Evolutionary conservation across 2,888 invertebrate genomes (phyloP), one percentile per base, ranked within the genome.

Genomic region (Boloria selene): DNA sequence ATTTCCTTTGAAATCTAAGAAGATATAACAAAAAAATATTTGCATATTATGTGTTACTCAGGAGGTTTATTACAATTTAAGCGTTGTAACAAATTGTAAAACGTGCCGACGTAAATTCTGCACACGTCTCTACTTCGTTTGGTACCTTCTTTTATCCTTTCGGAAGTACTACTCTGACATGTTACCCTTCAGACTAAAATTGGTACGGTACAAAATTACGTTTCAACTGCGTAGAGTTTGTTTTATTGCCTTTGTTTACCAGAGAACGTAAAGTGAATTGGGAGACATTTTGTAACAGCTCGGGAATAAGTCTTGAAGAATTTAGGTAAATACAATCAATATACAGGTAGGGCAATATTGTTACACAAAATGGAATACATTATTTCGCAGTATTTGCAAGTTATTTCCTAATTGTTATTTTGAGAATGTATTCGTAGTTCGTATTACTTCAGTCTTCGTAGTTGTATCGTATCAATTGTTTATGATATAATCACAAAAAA

Each of bases 11-110:
- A 3, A 1, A 7, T 10, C 6, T 3, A n/a, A 22, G 6, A 7
- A 55, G 67, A 72, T 73, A 75, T 77, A 84, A 75, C 70, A 74
- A 66, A 62, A 64, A 73, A 71, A 69, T 75, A 77, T 71, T 65
- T 76, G 71, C 65, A 63, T 70, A 76, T 77, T 75, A 84, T 86
- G 83, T 85, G 86, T 88, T 87, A 85, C 87, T 82, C 78, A 75
- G 82, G 80, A 87, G 85, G 84, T 89, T 88, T 88, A 89, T 88
- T 88, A 89, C 88, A 89, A 89, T 90, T 88, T 88, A 89, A 88
- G 87, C 83, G 84, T 85, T 87, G 86, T 87, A 85, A 90, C 88
- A 88, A 90, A 90, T 90, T 88, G 88, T 90, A 86, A 88, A 87
- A 87, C 84, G 84, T 80, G 85, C 82, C 79, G 83, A 86, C 82